Base-by-base conservation (phyloP, 2,888 invertebrate genomes). In the Acanthococcus lagerstroemiae region DNA sequence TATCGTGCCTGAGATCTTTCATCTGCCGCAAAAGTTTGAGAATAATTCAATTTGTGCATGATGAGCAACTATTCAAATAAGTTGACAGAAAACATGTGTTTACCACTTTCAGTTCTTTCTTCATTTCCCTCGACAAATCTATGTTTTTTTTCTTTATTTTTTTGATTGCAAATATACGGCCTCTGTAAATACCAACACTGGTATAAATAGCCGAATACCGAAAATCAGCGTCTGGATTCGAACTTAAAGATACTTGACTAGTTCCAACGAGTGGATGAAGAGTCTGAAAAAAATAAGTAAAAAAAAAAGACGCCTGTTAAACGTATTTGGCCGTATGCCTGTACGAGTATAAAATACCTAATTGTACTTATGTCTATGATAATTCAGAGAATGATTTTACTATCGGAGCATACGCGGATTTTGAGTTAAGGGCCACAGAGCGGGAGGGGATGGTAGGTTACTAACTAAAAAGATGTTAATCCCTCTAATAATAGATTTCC, bases 181-280 rank as follows among this genome's bases (percentile, higher is more conserved):
- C 92, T 73, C 88, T 87, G 77, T 92, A 95, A 69, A 91, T 82
- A 7, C 92, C 94, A 48, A 95, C 88, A 73, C 90, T 88, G 0
- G 94, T 92, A 77, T 89, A 94, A 72, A 93, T 88, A 71, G 89
- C 89, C 0, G 90, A 90, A 76, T 90, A 91, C 25, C 92, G 84
- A 75, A 90, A 90, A 77, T 94, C 94, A 4, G 89, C 83, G 75
- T 93, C 92, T 0, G 89, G 89, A 77, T 92, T 92, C n/a, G 93
- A 94, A 73, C 88, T 90, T 68, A 94, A 80, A 1, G 93, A 94
- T 57, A 91, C 88, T 77, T 93, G 92, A 76, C 92, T 93, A 68
- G 90, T 89, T 54, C 90, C 81, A 61, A 88, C 74, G 65, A 83
- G 72, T 0, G 83, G 84, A 75, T 84, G 83, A 25, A 68, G 58